Evolutionary conservation across 2,113 vertebrate species (phyloP).

Genomic region (Tragelaphus strepsiceros): DNA sequence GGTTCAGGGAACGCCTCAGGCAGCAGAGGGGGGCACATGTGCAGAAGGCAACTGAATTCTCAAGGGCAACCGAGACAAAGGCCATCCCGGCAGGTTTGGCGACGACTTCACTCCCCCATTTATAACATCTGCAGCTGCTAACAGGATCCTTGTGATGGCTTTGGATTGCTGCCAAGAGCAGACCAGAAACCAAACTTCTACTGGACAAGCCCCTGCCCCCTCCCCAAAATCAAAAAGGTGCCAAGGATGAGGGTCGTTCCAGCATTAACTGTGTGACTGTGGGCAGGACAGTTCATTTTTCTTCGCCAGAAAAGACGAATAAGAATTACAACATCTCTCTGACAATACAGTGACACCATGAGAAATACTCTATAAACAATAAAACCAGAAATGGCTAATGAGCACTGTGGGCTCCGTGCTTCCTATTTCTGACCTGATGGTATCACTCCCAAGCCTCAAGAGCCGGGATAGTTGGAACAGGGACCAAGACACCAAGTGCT

Average conservation of each 20-base stretch:
- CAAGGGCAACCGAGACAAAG: slow-evolving; percentile 40
- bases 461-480: neutral
- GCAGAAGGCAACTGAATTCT: slow-evolving; percentile 2
- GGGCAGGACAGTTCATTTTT: neutral
- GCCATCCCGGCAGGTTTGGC: neutral
- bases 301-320: neutral
- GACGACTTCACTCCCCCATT: neutral
- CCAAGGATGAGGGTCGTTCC: neutral
- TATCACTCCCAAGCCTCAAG: neutral
- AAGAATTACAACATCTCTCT: neutral
- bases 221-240: neutral
- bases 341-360: neutral
- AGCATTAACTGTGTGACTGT: neutral
- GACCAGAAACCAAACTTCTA: neutral
- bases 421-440: neutral
- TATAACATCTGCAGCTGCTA: slow-evolving; percentile 23
- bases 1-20: neutral
- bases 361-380: neutral
- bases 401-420: neutral
- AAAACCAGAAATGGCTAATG: neutral
- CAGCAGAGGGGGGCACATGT: neutral
- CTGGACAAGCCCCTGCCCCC: neutral
- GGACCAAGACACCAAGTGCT: neutral
- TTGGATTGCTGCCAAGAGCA: neutral
- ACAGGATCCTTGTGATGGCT: neutral